Evolutionary conservation across 2,113 vertebrate species (phyloP).

Genomic region (Hypanus sabinus): DNA sequence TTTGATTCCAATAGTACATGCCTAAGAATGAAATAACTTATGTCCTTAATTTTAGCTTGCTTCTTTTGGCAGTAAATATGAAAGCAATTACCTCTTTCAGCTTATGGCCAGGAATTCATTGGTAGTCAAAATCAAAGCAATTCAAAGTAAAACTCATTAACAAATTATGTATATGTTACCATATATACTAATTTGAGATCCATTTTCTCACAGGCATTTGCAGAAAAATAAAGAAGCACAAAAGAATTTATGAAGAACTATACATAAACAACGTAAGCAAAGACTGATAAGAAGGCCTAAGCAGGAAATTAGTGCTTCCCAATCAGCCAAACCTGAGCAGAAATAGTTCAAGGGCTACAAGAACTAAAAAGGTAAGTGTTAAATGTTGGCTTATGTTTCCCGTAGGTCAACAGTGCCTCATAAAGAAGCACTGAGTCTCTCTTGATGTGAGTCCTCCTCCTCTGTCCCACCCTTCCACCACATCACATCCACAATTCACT

Average conservation of each 20-base stretch:
- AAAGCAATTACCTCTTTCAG: not conserved
- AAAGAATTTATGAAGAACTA: no score
- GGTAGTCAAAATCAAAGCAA: not conserved
- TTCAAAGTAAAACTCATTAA: no score
- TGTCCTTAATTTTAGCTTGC: not conserved
- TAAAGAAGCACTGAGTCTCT: no score
- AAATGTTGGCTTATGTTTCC: not conserved
- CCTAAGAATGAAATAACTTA: not conserved
- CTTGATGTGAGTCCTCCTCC: no score
- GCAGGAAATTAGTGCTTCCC: not conserved
- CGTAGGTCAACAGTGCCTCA: no score
- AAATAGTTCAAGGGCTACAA: not conserved
- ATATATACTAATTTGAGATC: no score
- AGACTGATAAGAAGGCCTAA: not conserved
- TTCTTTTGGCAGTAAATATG: not conserved
- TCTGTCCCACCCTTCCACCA: no score
- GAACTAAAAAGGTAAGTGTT: not conserved
- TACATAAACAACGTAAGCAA: no score
- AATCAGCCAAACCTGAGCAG: not conserved
- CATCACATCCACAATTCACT: no score
- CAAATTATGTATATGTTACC: no score
- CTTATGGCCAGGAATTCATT: not conserved
- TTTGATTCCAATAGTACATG: not conserved
- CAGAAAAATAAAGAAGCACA: no score
- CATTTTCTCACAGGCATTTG: no score